phyloP scores from a whole-genome alignment of 2,888 invertebrate genomes.

The Eilema depressum region DNA sequence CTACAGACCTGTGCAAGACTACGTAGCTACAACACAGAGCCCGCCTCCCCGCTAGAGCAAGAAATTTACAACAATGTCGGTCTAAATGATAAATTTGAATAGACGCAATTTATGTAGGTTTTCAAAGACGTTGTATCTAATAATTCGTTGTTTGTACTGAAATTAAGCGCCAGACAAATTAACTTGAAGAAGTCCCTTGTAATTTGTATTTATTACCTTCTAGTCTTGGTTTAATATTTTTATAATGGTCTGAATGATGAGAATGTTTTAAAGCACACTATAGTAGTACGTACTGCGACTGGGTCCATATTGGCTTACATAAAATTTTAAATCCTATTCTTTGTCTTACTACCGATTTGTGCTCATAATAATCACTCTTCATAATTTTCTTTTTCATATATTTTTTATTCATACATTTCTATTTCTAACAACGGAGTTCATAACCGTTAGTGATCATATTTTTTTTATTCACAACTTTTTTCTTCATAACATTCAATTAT shows the following conservation, averaged over 20 bases:
- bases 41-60: conserved; percentile 23
- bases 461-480: too few relatives aligned
- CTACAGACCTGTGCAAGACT: conserved; percentile 18
- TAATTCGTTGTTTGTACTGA: conserved; percentile 28
- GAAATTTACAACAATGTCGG: conserved; percentile 35
- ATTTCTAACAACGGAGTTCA: too few relatives aligned
- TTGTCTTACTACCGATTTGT: too few relatives aligned
- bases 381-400: too few relatives aligned
- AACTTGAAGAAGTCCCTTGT: conserved; percentile 16
- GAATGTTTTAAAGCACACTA: not conserved
- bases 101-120: conserved; percentile 35
- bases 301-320: too few relatives aligned
- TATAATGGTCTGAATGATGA: not conserved
- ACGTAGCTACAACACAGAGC: conserved; percentile 32
- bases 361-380: too few relatives aligned
- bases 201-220: not conserved
- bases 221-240: conserved; percentile 11
- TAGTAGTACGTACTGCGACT: too few relatives aligned
- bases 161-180: conserved; percentile 20
- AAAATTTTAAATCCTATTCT: too few relatives aligned
- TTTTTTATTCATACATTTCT: too few relatives aligned
- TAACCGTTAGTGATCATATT: too few relatives aligned
- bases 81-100: conserved; percentile 37
- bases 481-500: too few relatives aligned
- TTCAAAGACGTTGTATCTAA: conserved; percentile 28